Conservation (phyloP, 2,113 vertebrate genomes). For the Prionailurus viverrinus region DNA sequence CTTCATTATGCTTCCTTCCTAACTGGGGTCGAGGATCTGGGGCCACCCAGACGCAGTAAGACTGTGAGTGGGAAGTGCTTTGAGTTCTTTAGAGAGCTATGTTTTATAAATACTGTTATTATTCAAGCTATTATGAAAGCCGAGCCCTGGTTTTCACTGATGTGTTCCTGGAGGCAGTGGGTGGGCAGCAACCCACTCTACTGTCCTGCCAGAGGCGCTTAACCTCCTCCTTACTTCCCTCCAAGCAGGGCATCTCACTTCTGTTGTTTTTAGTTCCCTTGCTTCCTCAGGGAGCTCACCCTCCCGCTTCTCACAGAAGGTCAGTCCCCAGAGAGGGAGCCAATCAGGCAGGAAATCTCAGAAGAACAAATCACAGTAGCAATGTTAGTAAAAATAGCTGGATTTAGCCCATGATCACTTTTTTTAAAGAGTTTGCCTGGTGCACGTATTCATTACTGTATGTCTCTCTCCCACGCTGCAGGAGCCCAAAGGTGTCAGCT, state of each 20-base stretch:
- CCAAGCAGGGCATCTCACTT: not conserved
- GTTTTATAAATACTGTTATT: slow-evolving; percentile 71
- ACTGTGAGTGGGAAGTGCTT: slow-evolving; percentile 52
- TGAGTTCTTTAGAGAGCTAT: slow-evolving; percentile 41
- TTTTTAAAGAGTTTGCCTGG: slow-evolving; percentile 18
- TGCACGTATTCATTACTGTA: slow-evolving; percentile 56
- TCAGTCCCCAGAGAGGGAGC: slow-evolving; percentile 17
- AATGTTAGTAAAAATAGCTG: slow-evolving; percentile 78
- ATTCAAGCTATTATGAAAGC: slow-evolving; percentile 72
- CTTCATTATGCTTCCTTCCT: not conserved
- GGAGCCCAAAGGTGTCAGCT: slow-evolving; percentile 56
- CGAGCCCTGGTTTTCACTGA: slow-evolving; percentile 44
- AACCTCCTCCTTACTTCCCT: not conserved
- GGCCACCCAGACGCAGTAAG: not conserved
- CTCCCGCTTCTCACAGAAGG: slow-evolving; percentile 47
- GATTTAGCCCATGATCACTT: slow-evolving; percentile 38
- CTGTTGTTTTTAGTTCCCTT: not conserved
- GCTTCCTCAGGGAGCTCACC: not conserved
- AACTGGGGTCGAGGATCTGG: not conserved
- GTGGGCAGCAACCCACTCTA: not conserved
- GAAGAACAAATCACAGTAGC: slow-evolving; percentile 68
- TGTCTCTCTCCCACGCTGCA: slow-evolving; percentile 29
- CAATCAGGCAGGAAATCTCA: slow-evolving; percentile 41
- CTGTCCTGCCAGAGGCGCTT: not conserved
- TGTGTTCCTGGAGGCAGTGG: slow-evolving; percentile 56